Percentiles rank a stretch among this genome's conserved stretches.
phyloP scores from a whole-genome alignment of 2,888 invertebrate species.

The Gnatocerus cornutus region DNA sequence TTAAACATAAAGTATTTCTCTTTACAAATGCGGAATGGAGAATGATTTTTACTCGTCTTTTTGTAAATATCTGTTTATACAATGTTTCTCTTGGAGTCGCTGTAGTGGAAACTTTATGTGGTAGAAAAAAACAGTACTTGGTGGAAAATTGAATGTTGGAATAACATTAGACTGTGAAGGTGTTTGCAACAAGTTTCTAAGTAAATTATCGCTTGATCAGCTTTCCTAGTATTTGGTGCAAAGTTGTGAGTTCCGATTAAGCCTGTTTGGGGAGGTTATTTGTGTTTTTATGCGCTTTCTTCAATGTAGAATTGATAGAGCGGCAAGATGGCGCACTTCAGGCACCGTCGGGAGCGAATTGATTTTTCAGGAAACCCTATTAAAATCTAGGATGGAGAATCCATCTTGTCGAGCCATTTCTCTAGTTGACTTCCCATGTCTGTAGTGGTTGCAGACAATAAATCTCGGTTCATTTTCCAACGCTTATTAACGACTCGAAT shows the following conservation, averaged over 20 bases:
- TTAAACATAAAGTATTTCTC: constrained; percentile 30
- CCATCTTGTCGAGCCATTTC: constrained; percentile 12
- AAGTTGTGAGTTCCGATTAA: neutral
- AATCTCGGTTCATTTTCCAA: constrained; percentile 15
- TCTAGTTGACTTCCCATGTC: constrained; percentile 22
- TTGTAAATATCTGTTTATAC: constrained; percentile 6
- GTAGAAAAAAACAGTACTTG: neutral
- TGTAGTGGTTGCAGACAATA: constrained; percentile 14
- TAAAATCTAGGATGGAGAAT: constrained; percentile 13
- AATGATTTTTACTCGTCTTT: constrained; percentile 7
- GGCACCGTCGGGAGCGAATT: neutral
- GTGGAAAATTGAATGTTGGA: neutral
- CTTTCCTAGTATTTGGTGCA: neutral
- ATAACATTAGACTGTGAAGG: neutral
- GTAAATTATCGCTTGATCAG: neutral
- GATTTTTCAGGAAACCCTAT: constrained; percentile 19
- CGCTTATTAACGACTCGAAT: constrained; percentile 1
- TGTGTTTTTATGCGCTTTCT: neutral
- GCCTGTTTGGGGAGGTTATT: neutral
- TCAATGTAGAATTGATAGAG: constrained; percentile 17
- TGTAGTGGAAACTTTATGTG: neutral
- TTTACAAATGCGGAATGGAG: constrained; percentile 11
- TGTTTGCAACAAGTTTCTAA: neutral
- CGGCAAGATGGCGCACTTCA: constrained; percentile 19
- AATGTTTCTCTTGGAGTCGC: neutral